Percentiles rank a stretch among this genome's conserved stretches.
Conservation (phyloP, 1,140 invertebrate genomes). For the Stratiolaelaps scimitus region DNA sequence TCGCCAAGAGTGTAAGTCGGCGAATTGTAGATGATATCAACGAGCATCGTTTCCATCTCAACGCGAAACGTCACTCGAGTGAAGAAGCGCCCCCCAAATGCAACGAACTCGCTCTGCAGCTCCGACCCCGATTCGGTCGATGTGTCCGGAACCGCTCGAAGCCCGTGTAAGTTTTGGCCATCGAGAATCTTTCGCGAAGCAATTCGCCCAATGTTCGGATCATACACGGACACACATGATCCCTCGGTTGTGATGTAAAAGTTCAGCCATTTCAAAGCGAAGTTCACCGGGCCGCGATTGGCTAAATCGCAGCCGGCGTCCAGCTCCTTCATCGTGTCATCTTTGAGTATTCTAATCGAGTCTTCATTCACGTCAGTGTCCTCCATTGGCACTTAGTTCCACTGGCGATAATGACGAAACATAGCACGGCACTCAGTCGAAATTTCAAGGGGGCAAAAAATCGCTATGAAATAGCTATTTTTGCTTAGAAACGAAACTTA, state of each 20-base stretch:
- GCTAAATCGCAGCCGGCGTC: not conserved
- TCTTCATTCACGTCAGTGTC: too few relatives aligned
- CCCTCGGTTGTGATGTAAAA: not conserved
- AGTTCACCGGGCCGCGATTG: conserved; percentile 11
- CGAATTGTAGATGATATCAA: not conserved
- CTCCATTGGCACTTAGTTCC: too few relatives aligned
- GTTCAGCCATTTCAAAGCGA: not conserved
- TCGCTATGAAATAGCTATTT: too few relatives aligned
- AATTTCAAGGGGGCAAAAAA: too few relatives aligned
- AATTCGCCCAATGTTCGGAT: not conserved
- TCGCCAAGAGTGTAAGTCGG: not conserved
- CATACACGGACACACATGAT: conserved; percentile 7
- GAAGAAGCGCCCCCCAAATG: not conserved
- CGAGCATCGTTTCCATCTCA: not conserved
- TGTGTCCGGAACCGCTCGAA: not conserved
- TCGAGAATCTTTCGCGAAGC: not conserved
- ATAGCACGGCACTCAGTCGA: too few relatives aligned
- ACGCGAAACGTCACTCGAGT: not conserved
- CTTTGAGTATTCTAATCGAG: too few relatives aligned
- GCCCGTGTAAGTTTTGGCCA: not conserved
- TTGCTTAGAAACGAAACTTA: too few relatives aligned
- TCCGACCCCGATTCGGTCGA: not conserved
- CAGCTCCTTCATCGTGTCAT: too few relatives aligned
- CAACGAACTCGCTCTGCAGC: not conserved
- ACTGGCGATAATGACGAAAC: too few relatives aligned